These are phyloP conservation scores for Thalassarche chlororhynchos DNA, from an alignment of 2,113 vertebrate genomes.

Conservation along the genomic window DNA sequence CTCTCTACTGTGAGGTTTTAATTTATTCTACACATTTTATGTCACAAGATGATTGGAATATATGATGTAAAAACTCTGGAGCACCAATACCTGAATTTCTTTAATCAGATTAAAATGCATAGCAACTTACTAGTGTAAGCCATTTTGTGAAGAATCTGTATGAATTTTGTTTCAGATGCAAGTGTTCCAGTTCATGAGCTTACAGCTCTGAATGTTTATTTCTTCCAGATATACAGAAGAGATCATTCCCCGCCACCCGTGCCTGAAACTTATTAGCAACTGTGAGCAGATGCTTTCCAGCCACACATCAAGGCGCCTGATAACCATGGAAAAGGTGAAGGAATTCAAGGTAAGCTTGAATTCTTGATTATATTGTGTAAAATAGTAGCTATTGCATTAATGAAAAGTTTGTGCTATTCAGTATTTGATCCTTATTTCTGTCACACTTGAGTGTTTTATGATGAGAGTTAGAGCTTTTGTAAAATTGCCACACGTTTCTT, in stretches of 20 bases:
- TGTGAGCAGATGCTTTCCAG: conserved; percentile 95
- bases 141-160: not conserved
- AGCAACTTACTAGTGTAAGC: not conserved
- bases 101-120: not conserved
- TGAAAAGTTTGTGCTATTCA: not conserved
- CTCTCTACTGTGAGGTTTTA: not conserved
- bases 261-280: conserved; percentile 93
- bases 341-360: conserved; percentile 85
- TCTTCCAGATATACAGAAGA: conserved; percentile 89
- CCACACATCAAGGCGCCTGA: conserved; percentile 91
- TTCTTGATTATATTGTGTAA: not conserved
- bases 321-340: conserved; percentile 97
- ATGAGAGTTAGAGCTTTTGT: not conserved
- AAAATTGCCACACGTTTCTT: not conserved
- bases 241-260: conserved; percentile 89
- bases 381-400: not conserved
- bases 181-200: not conserved
- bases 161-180: not conserved
- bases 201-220: conserved; percentile 44
- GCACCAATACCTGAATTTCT: not conserved
- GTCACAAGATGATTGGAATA: not conserved
- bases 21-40: not conserved
- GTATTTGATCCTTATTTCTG: not conserved
- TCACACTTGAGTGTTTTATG: not conserved
- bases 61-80: not conserved